Evolutionary conservation across 2,888 invertebrate species (phyloP).

Genomic region (Agrotis exclamationis): DNA sequence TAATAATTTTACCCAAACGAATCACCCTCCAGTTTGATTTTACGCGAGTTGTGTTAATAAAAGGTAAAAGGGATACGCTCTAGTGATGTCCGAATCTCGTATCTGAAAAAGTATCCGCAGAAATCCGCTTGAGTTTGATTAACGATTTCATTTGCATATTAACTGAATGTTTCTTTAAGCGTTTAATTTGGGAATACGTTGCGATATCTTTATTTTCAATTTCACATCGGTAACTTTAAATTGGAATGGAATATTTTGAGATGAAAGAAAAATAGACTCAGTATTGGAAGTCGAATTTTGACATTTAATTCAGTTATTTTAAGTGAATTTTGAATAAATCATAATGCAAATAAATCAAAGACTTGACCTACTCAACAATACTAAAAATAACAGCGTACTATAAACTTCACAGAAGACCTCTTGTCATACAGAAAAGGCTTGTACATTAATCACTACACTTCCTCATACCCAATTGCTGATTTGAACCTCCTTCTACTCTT

Average conservation of each 20-base stretch:
- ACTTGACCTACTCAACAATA: too few species aligned
- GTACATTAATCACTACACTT: too few species aligned
- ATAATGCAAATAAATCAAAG: not conserved
- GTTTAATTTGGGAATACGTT: slow-evolving; percentile 30
- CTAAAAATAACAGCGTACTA: too few species aligned
- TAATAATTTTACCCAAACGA: slow-evolving; percentile 71
- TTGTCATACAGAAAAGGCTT: too few species aligned
- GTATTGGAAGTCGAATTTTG: not conserved
- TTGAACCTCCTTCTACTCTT: too few species aligned
- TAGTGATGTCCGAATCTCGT: slow-evolving; percentile 58
- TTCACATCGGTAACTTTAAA: slow-evolving; percentile 28
- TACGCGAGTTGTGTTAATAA: slow-evolving; percentile 68
- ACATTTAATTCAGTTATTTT: too few species aligned
- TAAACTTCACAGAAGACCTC: too few species aligned
- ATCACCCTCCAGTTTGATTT: slow-evolving; percentile 70
- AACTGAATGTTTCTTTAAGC: slow-evolving; percentile 54
- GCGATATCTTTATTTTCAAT: slow-evolving; percentile 40
- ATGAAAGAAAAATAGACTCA: slow-evolving; percentile 5
- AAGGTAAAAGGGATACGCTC: slow-evolving; percentile 66
- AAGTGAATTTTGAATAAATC: not conserved
- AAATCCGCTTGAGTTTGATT: slow-evolving; percentile 48
- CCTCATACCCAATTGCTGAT: too few species aligned
- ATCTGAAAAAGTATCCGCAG: slow-evolving; percentile 42
- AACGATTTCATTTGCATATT: slow-evolving; percentile 59
- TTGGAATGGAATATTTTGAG: slow-evolving; percentile 20